A percentile compares a stretch with the other conserved stretches of the same genome.
Conservation (phyloP, 1,140 invertebrate species). For the Nephila pilipes region DNA sequence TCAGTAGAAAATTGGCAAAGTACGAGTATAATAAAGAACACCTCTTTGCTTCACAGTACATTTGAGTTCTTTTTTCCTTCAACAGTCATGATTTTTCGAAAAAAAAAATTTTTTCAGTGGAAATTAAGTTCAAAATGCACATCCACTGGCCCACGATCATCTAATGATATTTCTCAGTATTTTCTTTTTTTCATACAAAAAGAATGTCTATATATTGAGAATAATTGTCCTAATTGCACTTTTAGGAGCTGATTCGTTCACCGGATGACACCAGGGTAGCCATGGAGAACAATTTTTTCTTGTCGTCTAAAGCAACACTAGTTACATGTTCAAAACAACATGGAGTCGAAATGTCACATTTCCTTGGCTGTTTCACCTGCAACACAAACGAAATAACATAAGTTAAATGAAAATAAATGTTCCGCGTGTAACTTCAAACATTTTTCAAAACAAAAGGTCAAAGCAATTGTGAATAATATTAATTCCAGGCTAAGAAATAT, state of each 20-base stretch:
- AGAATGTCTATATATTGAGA: not conserved
- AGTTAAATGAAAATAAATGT: not conserved
- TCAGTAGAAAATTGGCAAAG: not conserved
- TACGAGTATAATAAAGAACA: not conserved
- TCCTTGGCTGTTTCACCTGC: slow-evolving; percentile 85
- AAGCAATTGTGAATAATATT: no score
- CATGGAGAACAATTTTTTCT: slow-evolving; percentile 86
- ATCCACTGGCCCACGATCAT: not conserved
- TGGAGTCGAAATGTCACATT: slow-evolving; percentile 91
- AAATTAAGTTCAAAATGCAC: not conserved
- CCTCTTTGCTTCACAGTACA: no score
- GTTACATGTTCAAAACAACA: slow-evolving; percentile 94
- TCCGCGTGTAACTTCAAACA: no score
- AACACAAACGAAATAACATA: not conserved
- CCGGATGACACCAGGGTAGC: slow-evolving; percentile 82
- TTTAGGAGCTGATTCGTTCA: slow-evolving; percentile 47
- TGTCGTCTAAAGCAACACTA: slow-evolving; percentile 87
- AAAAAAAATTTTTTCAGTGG: no score
- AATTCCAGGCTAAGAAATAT: no score
- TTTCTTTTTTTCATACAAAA: no score
- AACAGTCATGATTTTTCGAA: not conserved
- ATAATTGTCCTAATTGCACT: not conserved
- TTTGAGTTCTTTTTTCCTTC: not conserved
- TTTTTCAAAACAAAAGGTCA: no score
- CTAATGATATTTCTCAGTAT: not conserved